Evolutionary conservation across 2,888 invertebrate species (phyloP).

Genomic region (Rhogogaster chlorosoma): DNA sequence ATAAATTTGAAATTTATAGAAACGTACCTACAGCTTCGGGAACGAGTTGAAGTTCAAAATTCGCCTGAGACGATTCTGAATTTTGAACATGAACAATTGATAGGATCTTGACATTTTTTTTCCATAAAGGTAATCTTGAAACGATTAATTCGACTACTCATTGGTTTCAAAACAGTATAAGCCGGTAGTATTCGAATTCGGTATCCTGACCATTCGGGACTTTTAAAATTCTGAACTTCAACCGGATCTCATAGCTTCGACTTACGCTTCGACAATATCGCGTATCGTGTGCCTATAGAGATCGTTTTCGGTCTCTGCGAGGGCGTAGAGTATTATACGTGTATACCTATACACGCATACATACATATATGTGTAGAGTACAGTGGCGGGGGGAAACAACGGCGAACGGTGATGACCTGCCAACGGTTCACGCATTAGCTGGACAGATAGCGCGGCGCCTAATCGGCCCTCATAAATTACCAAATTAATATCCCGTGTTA

Average conservation of each 20-base stretch:
- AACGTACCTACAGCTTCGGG: not conserved
- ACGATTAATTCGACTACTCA: no score
- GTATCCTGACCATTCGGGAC: not conserved
- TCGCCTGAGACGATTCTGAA: no score
- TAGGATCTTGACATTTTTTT: no score
- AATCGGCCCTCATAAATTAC: conserved; percentile 77
- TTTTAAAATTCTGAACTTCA: not conserved
- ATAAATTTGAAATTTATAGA: not conserved
- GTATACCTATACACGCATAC: not conserved
- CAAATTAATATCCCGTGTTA: conserved; percentile 77
- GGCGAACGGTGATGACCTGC: conserved; percentile 71
- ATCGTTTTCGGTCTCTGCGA: not conserved
- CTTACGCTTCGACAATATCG: not conserved
- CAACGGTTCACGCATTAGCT: conserved; percentile 76
- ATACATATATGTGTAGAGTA: not conserved
- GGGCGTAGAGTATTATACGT: not conserved
- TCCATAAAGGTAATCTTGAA: no score
- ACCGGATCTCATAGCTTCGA: not conserved
- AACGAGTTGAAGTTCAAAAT: no score
- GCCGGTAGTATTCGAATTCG: not conserved
- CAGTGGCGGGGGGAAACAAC: conserved; percentile 31
- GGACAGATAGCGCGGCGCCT: conserved; percentile 74
- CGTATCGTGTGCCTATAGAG: not conserved
- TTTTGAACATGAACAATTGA: no score
- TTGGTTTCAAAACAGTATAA: no score